Base-by-base conservation (phyloP, 1,140 invertebrate species). In the Dreissena rostriformis region DNA sequence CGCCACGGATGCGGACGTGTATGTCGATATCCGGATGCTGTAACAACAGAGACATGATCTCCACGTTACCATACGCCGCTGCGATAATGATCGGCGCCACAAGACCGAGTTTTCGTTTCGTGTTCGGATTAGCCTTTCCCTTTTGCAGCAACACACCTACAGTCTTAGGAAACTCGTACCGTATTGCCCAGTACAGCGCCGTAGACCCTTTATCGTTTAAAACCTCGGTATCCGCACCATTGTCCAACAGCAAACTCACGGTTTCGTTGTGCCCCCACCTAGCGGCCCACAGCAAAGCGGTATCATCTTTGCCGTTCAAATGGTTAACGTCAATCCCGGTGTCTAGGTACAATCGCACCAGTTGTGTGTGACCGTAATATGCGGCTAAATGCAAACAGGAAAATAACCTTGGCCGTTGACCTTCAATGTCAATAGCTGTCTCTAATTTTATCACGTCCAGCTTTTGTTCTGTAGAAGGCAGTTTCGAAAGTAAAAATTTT, bases 161-260 rank as follows among this genome's bases (percentile, higher is more conserved):
- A 12, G 88, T 87, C 26, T 89, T 76, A 8, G 82, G 79, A 82
- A 89, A 86, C 24, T 89, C 88, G 70, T 92, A 92, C 24, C 91
- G 80, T 8, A 92, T 89, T 1, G 92, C 92, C 92, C 92, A 93
- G 71, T 93, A 89, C 2, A 93, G 85, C 28, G 92, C 91, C 24
- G 92, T 92, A 6, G 92, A 92, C n/a, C 89, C 90, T 85, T 93
- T 93, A 76, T 92, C 92, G 76, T 93, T 93, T 71, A 90, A 89
- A 1, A 91, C 57, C 76, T 89, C 87, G 15, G 90, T 76, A 52
- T 89, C 74, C 17, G 91, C 92, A 15, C 84, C 79, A 10, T 73
- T 61, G 28, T 80, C 63, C 49, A 91, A 63, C 15, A 91, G 75
- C 51, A 83, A 66, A 11, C 70, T 71, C 0, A 90, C 88, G 0